phyloP scores from a whole-genome alignment of 2,888 invertebrate genomes.

The Amiota communis region DNA sequence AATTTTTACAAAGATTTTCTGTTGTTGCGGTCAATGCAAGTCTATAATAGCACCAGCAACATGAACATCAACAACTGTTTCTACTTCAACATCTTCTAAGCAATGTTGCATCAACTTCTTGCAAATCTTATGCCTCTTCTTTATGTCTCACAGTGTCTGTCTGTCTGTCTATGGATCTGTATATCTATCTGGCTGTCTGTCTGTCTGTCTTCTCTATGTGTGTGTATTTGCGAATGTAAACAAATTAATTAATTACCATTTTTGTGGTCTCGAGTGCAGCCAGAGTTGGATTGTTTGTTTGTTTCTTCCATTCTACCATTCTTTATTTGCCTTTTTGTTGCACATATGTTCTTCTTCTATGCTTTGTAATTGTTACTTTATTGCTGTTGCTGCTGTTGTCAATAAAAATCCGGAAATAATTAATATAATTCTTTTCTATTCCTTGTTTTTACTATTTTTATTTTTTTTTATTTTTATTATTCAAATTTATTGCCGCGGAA shows the following conservation, averaged over 20 bases:
- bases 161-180: too few species aligned
- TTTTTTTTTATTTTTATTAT: too few species aligned
- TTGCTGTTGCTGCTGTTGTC: too few species aligned
- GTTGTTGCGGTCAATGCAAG: slow-evolving; percentile 13
- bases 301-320: slow-evolving; percentile 18
- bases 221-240: slow-evolving; percentile 59
- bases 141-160: neutral
- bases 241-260: slow-evolving; percentile 65
- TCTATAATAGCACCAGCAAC: slow-evolving; percentile 52
- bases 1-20: slow-evolving; percentile 42
- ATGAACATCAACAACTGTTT: slow-evolving; percentile 19
- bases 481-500: too few species aligned
- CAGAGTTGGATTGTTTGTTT: slow-evolving; percentile 17
- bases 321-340: neutral
- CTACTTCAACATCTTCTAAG: slow-evolving; percentile 9
- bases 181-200: neutral
- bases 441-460: too few species aligned
- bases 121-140: slow-evolving; percentile 35
- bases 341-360: slow-evolving; percentile 4
- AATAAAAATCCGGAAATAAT: too few species aligned
- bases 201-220: slow-evolving; percentile 7
- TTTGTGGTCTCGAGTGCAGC: slow-evolving; percentile 37
- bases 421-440: too few species aligned
- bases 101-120: slow-evolving; percentile 16
- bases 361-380: neutral